phyloP scores from a whole-genome alignment of 2,797 vertebrate genomes.

The Rhynchonycteris naso region DNA sequence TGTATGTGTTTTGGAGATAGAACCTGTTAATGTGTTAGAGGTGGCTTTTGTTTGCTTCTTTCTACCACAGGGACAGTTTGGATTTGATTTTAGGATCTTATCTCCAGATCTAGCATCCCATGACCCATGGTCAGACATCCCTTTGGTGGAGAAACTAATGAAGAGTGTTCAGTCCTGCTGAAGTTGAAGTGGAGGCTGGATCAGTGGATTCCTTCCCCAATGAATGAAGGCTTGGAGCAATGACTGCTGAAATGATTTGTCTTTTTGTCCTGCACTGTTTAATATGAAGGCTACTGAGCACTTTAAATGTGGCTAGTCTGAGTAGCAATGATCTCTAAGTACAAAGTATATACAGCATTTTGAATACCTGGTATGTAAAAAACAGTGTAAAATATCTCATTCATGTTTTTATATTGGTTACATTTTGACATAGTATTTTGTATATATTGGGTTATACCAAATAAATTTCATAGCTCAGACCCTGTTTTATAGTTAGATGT shows the following conservation, averaged over 20 bases:
- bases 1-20: background rate
- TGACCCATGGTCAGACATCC: background rate
- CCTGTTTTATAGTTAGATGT: background rate
- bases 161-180: background rate
- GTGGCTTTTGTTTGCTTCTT: background rate
- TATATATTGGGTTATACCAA: background rate
- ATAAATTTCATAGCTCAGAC: background rate
- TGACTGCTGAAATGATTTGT: background rate
- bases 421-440: background rate
- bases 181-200: background rate
- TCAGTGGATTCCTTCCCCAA: background rate
- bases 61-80: background rate
- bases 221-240: background rate
- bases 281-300: background rate
- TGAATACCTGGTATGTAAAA: background rate
- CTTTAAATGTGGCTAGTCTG: background rate
- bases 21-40: background rate
- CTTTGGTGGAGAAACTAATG: background rate
- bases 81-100: slow-evolving; percentile 4
- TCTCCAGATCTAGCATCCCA: background rate
- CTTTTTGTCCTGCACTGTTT: background rate
- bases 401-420: background rate
- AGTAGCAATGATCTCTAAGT: background rate
- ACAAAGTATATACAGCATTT: background rate
- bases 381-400: background rate